These are phyloP conservation scores for Actinostola sp. DNA, from an alignment of 92 coral and sea anemone species.

Conservation along the genomic window DNA sequence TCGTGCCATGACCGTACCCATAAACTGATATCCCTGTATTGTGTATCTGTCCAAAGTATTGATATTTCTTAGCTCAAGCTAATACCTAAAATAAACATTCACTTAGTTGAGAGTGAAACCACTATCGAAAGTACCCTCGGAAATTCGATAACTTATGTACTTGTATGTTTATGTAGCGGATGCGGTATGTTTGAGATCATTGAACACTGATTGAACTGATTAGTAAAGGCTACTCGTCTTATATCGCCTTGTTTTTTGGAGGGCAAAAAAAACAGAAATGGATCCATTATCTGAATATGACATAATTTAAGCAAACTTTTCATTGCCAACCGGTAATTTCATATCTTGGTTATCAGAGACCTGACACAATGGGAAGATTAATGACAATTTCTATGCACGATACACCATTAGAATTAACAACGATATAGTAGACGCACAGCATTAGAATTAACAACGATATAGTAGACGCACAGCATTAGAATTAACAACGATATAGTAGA, in stretches of 20 bases:
- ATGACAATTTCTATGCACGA: too few relatives aligned
- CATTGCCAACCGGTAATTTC: slow-evolving; percentile 10
- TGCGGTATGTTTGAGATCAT: too few relatives aligned
- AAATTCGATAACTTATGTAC: not conserved
- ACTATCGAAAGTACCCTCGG: not conserved
- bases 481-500: too few relatives aligned
- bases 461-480: too few relatives aligned
- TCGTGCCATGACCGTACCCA: too few relatives aligned
- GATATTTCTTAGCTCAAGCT: not conserved
- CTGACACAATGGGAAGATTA: too few relatives aligned
- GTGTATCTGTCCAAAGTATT: not conserved
- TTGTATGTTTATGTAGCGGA: slow-evolving; percentile 6
- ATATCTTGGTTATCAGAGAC: not conserved
- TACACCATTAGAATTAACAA: too few relatives aligned
- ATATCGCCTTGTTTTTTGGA: not conserved
- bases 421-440: too few relatives aligned
- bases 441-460: too few relatives aligned
- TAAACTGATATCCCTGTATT: too few relatives aligned
- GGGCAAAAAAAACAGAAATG: not conserved
- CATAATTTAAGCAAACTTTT: slow-evolving; percentile 13
- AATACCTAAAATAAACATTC: not conserved
- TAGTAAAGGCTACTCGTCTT: not conserved
- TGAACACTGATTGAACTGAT: not conserved
- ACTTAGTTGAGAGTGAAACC: not conserved
- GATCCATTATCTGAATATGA: not conserved